Evolutionary conservation across 1,140 invertebrate genomes (phyloP).

Genomic region (Zaprionus camerounensis): DNA sequence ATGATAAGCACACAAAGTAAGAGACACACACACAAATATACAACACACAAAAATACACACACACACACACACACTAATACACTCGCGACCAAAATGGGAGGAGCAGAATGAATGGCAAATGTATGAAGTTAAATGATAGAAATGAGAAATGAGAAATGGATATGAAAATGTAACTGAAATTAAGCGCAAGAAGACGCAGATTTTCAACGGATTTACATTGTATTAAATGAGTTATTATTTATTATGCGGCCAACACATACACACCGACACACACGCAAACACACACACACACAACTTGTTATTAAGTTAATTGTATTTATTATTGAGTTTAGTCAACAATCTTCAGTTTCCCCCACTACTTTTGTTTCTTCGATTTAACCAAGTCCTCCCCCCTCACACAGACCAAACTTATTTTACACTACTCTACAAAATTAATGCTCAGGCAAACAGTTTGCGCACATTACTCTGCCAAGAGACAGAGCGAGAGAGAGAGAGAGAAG

Average conservation of each 20-base stretch:
- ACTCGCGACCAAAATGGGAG: constrained; percentile 58
- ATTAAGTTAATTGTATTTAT: constrained; percentile 75
- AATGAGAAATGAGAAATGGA: background rate
- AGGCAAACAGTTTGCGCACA: constrained; percentile 70
- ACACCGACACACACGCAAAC: constrained; percentile 16
- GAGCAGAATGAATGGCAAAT: constrained; percentile 26
- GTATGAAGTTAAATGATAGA: background rate
- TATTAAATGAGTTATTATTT: constrained; percentile 71
- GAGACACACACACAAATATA: constrained; percentile 20
- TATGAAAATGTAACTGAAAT: constrained; percentile 26
- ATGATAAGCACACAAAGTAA: constrained; percentile 9
- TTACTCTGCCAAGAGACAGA: constrained; percentile 31
- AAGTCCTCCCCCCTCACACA: background rate
- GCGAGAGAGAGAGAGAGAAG: background rate
- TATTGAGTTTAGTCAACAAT: constrained; percentile 67
- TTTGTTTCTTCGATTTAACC: constrained; percentile 13
- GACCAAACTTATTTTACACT: constrained; percentile 9
- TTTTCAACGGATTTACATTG: constrained; percentile 47
- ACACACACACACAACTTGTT: constrained; percentile 53
- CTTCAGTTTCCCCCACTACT: constrained; percentile 41
- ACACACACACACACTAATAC: constrained; percentile 30
- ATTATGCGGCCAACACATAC: constrained; percentile 27
- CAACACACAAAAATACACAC: constrained; percentile 24
- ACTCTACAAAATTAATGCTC: constrained; percentile 53
- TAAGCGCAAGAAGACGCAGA: constrained; percentile 28